Conservation (phyloP, 2,113 vertebrate genomes). For the Aramus guarauna region DNA sequence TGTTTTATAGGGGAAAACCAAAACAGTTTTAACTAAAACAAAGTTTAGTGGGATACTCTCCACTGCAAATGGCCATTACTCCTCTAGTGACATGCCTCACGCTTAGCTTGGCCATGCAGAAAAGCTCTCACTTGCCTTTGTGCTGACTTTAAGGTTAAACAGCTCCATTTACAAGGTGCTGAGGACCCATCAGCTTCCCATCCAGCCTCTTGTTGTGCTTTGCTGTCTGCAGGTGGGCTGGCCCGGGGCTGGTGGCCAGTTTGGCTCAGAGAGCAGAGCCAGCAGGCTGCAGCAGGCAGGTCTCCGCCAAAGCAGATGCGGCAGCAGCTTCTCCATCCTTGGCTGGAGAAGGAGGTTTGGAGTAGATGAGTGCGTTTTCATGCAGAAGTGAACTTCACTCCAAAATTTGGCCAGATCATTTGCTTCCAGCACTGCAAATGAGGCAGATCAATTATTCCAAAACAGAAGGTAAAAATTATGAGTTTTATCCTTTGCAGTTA, state of each 20-base stretch:
- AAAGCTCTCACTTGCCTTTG: background rate
- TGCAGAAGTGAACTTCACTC: background rate
- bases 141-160: background rate
- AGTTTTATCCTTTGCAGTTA: background rate
- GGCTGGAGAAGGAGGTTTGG: background rate
- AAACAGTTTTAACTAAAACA: background rate
- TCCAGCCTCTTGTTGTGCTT: background rate
- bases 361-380: background rate
- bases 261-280: background rate
- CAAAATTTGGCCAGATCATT: background rate
- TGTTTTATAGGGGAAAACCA: background rate
- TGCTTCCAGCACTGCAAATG: background rate
- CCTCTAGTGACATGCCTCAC: background rate
- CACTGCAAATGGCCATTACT: background rate
- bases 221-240: background rate
- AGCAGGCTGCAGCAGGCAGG: background rate
- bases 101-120: rapidly evolving
- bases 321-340: background rate
- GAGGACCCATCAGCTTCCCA: background rate
- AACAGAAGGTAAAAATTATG: background rate
- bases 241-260: too few relatives aligned
- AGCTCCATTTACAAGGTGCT: background rate
- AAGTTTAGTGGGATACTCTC: background rate
- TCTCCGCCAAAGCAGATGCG: background rate
- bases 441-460: background rate